phyloP scores from a whole-genome alignment of 2,888 invertebrate genomes.

The Dicyrtoma fusca region DNA sequence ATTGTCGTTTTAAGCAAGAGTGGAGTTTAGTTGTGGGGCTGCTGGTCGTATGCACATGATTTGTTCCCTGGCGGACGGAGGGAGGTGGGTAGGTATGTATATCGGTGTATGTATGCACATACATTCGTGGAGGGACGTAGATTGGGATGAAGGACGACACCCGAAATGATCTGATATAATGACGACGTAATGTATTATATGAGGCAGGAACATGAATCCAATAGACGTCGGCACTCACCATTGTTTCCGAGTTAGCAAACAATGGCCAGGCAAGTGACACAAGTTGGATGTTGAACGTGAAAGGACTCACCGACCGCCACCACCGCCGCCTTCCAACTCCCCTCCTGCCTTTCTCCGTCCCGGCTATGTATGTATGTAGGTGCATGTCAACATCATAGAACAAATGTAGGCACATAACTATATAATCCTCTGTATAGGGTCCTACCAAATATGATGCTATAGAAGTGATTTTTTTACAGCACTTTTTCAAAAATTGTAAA shows the following conservation, averaged over 20 bases:
- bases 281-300: slow-evolving; percentile 14
- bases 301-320: slow-evolving; percentile 3
- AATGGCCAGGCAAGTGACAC: slow-evolving; percentile 40
- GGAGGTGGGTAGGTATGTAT: neutral
- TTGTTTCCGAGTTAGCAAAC: slow-evolving; percentile 34
- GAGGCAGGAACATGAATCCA: slow-evolving; percentile 6
- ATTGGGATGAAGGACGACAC: slow-evolving; percentile 3
- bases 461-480: too few species aligned
- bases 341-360: neutral
- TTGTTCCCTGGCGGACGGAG: too few species aligned
- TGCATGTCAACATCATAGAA: too few species aligned
- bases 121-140: neutral
- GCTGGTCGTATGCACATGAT: too few species aligned
- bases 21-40: too few species aligned
- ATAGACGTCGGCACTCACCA: slow-evolving; percentile 10
- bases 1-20: too few species aligned
- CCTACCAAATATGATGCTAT: too few species aligned
- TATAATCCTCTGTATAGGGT: too few species aligned
- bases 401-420: too few species aligned
- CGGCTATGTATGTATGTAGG: too few species aligned
- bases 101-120: neutral
- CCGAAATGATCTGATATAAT: slow-evolving; percentile 14
- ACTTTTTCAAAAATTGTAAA: too few species aligned
- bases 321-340: neutral
- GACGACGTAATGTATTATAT: slow-evolving; percentile 3